Evolutionary conservation across 1,140 invertebrate genomes (phyloP).

Genomic region (Drosophila prosaltans): DNA sequence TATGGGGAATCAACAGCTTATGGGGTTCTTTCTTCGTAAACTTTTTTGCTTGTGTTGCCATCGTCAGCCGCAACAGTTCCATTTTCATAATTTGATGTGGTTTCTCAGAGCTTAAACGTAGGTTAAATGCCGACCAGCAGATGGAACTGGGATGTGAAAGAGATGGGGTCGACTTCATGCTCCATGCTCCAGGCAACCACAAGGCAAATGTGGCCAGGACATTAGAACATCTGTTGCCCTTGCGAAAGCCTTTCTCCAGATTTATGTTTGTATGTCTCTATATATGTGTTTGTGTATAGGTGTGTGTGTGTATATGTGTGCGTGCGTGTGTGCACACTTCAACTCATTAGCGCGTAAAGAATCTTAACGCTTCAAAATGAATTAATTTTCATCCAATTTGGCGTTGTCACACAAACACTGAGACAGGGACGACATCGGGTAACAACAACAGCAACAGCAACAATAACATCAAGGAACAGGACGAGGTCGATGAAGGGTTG

Average conservation of each 20-base stretch:
- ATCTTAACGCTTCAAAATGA: conserved; percentile 80
- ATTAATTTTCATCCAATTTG: conserved; percentile 80
- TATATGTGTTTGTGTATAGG: neutral
- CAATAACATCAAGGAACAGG: conserved; percentile 2
- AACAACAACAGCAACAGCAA: conserved; percentile 6
- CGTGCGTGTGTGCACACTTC: conserved; percentile 51
- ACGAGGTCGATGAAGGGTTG: neutral
- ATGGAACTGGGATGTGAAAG: neutral
- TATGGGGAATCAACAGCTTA: conserved; percentile 20
- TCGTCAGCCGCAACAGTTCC: neutral
- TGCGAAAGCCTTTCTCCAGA: conserved; percentile 25
- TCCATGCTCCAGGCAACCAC: conserved; percentile 31
- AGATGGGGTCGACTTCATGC: neutral
- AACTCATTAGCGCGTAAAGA: conserved; percentile 79
- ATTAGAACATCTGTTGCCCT: conserved; percentile 60
- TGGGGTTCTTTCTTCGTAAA: conserved; percentile 37
- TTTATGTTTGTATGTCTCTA: neutral
- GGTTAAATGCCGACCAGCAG: conserved; percentile 14
- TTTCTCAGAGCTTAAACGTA: conserved; percentile 34
- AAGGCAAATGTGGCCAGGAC: conserved; percentile 49
- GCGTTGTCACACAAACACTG: conserved; percentile 48
- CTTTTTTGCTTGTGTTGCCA: conserved; percentile 27
- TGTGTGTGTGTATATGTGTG: conserved; percentile 17
- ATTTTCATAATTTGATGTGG: conserved; percentile 34
- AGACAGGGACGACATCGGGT: conserved; percentile 2